Conservation (phyloP, 2,888 invertebrate species). For the Lydus trimaculatus region DNA sequence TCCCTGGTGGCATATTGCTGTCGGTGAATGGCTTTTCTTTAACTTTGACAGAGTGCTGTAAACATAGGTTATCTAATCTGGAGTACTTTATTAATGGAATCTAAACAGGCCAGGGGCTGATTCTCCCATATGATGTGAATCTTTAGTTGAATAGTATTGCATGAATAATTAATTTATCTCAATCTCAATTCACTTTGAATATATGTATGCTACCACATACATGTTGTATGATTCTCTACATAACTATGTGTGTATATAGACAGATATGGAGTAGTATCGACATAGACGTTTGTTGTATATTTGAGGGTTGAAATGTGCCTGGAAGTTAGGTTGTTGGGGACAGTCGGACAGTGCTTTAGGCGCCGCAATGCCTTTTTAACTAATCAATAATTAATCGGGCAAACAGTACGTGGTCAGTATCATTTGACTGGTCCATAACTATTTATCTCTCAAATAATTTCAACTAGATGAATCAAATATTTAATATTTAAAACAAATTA, state of each 20-base stretch:
- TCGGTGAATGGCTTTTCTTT: slow-evolving; percentile 35
- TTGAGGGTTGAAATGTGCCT: slow-evolving; percentile 45
- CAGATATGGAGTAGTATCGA: slow-evolving; percentile 37
- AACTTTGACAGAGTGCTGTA: slow-evolving; percentile 53
- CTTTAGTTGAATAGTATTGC: slow-evolving; percentile 54
- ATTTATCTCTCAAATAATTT: slow-evolving; percentile 17
- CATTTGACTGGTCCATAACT: slow-evolving; percentile 10
- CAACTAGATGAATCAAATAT: slow-evolving; percentile 17
- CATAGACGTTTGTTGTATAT: slow-evolving; percentile 33
- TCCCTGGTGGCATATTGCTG: not conserved
- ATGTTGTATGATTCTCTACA: slow-evolving; percentile 55
- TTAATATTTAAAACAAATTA: slow-evolving; percentile 10
- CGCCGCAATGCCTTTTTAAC: slow-evolving; percentile 47
- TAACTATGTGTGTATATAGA: slow-evolving; percentile 36
- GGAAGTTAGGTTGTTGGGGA: slow-evolving; percentile 31
- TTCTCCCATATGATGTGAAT: slow-evolving; percentile 50
- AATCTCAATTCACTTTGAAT: slow-evolving; percentile 58
- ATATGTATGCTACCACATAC: slow-evolving; percentile 54
- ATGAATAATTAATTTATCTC: slow-evolving; percentile 59
- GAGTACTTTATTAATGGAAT: slow-evolving; percentile 58
- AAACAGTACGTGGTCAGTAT: slow-evolving; percentile 32
- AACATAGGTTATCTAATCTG: slow-evolving; percentile 56
- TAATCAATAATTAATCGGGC: slow-evolving; percentile 44
- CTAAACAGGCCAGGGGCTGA: slow-evolving; percentile 53
- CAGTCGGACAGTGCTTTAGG: slow-evolving; percentile 38